Base-by-base conservation (phyloP, 2,797 vertebrate species). In the Thunnus albacares region DNA sequence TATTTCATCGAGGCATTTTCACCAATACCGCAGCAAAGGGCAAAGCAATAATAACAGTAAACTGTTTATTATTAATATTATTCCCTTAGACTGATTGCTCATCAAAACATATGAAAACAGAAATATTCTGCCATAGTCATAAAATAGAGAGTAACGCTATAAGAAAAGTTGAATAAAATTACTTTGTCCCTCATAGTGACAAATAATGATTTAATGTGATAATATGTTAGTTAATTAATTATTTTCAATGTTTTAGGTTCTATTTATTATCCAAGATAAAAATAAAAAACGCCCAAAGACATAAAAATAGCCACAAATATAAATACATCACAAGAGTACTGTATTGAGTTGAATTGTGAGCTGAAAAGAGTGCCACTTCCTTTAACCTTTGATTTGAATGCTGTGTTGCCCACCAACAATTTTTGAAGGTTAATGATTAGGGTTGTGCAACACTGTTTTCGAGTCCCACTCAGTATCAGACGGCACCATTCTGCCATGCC, bases 401-500 rank as follows among this genome's bases (percentile, higher is more conserved):
- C 1, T 43, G 52, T 66, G 63, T 64, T 71, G 51, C 49, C 20
- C 15, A 62, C 17, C 22, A 43, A 3, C 24, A 43, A 58, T 28
- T 51, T 24, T 56, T 45, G 13, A 72, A 64, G 33, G 30, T 72
- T 69, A 68, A 68, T 57, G 38, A 6, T 62, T n/a, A 35, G 73
- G 43, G 30, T 49, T 85, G 35, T 45, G 47, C 43, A 63, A 63
- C 4, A 5, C 18, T 80, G 55, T 81, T 80, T 57, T 79, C 64
- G 75, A 71, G 55, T 61, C 69, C 61, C 20, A 35, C 18, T 63
- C 69, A 10, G 67, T 72, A 58, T 57, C 26, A 77, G 78, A n/a
- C 49, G 20, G 45, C 78, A 47, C 67, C 28, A 51, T n/a, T 71
- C 49, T 61, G 43, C 57, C 47, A 35, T 43, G 41, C 43, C 43